Conservation (phyloP, 1,140 invertebrate genomes). For the Parapsyche elsis region DNA sequence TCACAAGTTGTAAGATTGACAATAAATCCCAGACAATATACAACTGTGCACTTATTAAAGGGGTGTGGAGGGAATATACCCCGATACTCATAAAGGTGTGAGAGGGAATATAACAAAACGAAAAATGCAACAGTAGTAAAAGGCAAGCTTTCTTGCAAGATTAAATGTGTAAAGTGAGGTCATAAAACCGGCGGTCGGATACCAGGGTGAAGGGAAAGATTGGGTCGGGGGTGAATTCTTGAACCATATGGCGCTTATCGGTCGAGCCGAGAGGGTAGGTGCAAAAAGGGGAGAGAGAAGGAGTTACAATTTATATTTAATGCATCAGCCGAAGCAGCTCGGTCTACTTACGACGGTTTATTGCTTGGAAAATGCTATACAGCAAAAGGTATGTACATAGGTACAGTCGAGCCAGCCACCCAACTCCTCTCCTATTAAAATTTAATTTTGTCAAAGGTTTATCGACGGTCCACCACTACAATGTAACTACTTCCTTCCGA, state of each 20-base stretch:
- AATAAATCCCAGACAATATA: background rate
- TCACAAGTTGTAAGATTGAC: background rate
- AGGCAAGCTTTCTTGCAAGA: constrained; percentile 45
- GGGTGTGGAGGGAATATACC: background rate
- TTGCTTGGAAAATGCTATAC: constrained; percentile 54
- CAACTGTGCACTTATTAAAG: background rate
- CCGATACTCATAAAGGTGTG: background rate
- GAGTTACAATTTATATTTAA: constrained; percentile 54
- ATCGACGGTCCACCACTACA: constrained; percentile 25
- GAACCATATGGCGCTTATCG: constrained; percentile 49
- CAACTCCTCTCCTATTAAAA: background rate
- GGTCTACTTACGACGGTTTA: constrained; percentile 54
- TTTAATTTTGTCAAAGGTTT: constrained; percentile 38
- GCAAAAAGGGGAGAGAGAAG: constrained; percentile 4
- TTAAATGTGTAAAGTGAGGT: constrained; percentile 55
- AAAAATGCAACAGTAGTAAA: constrained; percentile 13
- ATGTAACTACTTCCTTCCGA: background rate
- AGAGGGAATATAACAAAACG: constrained; percentile 9
- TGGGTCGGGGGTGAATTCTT: constrained; percentile 10
- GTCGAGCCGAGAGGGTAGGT: background rate
- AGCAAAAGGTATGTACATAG: background rate
- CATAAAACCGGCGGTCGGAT: constrained; percentile 48
- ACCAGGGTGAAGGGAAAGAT: constrained; percentile 24
- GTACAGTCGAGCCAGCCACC: background rate
- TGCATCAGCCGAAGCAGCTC: constrained; percentile 40